Evolutionary conservation across 2,888 invertebrate genomes (phyloP), one percentile per base, ranked within the genome.

Genomic region (Mesorhabditis spiculigera): DNA sequence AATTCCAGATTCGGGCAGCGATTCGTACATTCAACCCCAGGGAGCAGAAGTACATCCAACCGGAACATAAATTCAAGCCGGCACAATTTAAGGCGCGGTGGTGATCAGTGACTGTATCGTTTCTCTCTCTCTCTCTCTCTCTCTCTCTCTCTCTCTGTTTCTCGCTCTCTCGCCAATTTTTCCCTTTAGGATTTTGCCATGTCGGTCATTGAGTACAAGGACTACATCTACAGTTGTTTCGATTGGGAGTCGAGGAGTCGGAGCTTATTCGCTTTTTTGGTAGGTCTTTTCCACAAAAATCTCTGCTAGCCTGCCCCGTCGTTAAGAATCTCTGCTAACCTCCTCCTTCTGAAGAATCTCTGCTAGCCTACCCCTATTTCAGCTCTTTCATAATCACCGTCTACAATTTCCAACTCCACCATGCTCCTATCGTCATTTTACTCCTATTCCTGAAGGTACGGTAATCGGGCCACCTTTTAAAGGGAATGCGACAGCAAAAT

Each of bases 321-420:
- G n/a, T n/a, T n/a, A n/a, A n/a, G n/a, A n/a, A n/a, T n/a, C n/a
- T n/a, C n/a, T n/a, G n/a, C n/a, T n/a, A n/a, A n/a, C n/a, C n/a
- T n/a, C n/a, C n/a, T 28, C 28, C 28, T 28, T 28, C 28, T 28
- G 3, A 28, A 28, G 28, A 28, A 28, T 28, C 28, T 28, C 28
- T 28, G 28, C 28, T 28, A 28, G 28, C 28, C 28, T 28, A 1
- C 5, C 43, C 43, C 42, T 42, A 61, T 45, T 81, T 43, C 82
- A 89, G 89, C 84, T 92, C 16, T 98, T n/a, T 94, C 90, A 89
- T 97, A 68, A 88, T 93, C 0, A 90, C 92, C 69, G 94, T 94
- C 82, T 94, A 94, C 87, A 94, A 93, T 87, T 95, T 95, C 86
- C 92, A 98, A 87, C 91, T 95, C 82, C 97, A 93, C 90, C 96